These are phyloP conservation scores for Gryllus longicercus DNA, from an alignment of 2,888 invertebrate genomes.

Conservation along the genomic window DNA sequence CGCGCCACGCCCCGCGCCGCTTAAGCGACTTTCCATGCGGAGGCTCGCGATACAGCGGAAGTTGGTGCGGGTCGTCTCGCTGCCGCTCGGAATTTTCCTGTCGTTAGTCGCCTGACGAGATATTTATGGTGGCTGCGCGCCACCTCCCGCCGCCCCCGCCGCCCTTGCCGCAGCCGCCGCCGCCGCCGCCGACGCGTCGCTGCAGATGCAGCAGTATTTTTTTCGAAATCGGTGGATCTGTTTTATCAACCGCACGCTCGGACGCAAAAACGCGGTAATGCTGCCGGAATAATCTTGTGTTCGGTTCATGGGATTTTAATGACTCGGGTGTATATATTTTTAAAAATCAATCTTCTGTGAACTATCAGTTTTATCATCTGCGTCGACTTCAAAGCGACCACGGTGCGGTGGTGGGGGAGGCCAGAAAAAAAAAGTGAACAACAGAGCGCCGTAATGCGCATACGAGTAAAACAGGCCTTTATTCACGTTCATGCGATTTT, in stretches of 20 bases:
- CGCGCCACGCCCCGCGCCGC: too few relatives aligned
- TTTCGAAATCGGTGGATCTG: not conserved
- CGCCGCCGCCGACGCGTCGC: not conserved
- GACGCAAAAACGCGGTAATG: not conserved
- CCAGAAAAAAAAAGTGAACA: not conserved
- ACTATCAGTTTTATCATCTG: conserved; percentile 5
- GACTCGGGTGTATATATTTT: not conserved
- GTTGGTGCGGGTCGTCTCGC: not conserved
- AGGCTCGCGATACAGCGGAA: not conserved
- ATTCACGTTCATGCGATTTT: too few relatives aligned
- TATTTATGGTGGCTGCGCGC: not conserved
- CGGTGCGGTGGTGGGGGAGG: not conserved
- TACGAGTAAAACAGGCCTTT: too few relatives aligned
- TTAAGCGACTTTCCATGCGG: not conserved
- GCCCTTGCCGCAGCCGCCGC: too few relatives aligned
- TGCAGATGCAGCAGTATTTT: not conserved
- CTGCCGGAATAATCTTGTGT: not conserved
- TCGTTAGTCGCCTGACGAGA: not conserved
- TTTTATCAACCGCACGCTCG: not conserved
- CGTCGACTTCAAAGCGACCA: conserved; percentile 4
- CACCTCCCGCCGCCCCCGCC: not conserved
- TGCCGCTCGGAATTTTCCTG: conserved; percentile 9
- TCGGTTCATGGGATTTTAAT: conserved; percentile 1
- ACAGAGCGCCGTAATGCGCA: too few relatives aligned
- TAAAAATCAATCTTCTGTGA: not conserved